Conservation (phyloP, 2,113 vertebrate genomes). For the Ochotona curzoniae region DNA sequence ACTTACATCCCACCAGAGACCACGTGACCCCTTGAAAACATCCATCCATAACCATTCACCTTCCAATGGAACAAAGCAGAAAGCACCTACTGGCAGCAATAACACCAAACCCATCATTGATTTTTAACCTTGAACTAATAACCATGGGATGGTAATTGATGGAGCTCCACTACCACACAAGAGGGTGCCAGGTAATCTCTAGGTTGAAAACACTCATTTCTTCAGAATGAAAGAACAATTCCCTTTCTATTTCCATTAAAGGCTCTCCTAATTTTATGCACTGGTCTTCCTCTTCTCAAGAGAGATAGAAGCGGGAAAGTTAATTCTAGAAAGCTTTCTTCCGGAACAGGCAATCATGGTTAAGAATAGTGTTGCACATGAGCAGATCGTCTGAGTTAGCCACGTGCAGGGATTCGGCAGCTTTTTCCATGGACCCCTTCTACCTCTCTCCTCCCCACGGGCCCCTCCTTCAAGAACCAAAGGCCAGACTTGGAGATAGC, state of each 20-base stretch:
- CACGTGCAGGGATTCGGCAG: not conserved
- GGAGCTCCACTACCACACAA: not conserved
- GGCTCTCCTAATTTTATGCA: not conserved
- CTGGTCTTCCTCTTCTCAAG: not conserved
- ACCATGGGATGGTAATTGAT: not conserved
- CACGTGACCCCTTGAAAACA: not conserved
- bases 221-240: not conserved
- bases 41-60: not conserved
- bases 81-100: not conserved
- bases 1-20: not conserved
- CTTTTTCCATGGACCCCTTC: not conserved
- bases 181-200: not conserved
- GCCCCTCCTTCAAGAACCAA: not conserved
- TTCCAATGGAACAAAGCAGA: not conserved
- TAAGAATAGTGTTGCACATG: not conserved
- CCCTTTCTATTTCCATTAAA: not conserved
- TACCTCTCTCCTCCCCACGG: not conserved
- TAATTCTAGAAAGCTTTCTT: constrained; percentile 6
- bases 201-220: not conserved
- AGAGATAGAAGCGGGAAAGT: not conserved
- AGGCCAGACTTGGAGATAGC: not conserved
- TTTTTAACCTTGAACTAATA: not conserved
- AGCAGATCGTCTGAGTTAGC: not conserved
- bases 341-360: not conserved
- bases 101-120: not conserved